These are phyloP conservation scores for Galerucella nymphaeae DNA, from an alignment of 2,888 invertebrate species.

Conservation along the genomic window DNA sequence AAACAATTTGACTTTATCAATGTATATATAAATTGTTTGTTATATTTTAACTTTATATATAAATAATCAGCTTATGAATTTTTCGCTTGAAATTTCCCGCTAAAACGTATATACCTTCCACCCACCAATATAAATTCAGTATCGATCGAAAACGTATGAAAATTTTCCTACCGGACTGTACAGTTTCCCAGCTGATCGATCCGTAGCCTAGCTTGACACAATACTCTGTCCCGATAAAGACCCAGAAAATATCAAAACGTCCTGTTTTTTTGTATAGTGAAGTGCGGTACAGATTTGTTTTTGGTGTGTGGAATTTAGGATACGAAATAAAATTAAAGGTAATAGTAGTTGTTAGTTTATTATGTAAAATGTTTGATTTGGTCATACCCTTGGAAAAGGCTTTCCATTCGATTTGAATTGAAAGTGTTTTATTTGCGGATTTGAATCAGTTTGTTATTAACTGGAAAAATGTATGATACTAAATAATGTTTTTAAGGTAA, in stretches of 20 bases:
- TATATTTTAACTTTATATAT: not conserved
- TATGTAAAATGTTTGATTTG: not conserved
- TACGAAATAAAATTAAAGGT: not conserved
- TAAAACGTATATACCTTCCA: slow-evolving; percentile 29
- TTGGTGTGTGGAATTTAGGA: not conserved
- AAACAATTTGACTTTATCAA: not conserved
- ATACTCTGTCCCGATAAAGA: slow-evolving; percentile 30
- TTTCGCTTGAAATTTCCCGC: slow-evolving; percentile 38
- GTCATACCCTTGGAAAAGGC: not conserved
- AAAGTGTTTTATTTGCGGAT: not conserved
- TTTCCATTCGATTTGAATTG: slow-evolving; percentile 1
- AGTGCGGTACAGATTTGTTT: slow-evolving; percentile 3
- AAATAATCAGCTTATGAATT: not conserved
- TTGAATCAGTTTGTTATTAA: not conserved
- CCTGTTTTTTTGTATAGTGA: slow-evolving; percentile 30
- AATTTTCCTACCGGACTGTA: slow-evolving; percentile 55
- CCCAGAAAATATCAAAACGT: slow-evolving; percentile 22
- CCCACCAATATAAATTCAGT: slow-evolving; percentile 45
- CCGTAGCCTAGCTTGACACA: slow-evolving; percentile 50
- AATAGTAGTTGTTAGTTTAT: not conserved
- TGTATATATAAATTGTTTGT: not conserved
- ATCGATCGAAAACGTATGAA: slow-evolving; percentile 49
- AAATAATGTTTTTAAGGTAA: too few species aligned
- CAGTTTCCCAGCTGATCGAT: slow-evolving; percentile 61
- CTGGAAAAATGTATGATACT: not conserved